These are phyloP conservation scores for Drosophila monieri DNA, from an alignment of 2,888 invertebrate species.

Conservation along the genomic window DNA sequence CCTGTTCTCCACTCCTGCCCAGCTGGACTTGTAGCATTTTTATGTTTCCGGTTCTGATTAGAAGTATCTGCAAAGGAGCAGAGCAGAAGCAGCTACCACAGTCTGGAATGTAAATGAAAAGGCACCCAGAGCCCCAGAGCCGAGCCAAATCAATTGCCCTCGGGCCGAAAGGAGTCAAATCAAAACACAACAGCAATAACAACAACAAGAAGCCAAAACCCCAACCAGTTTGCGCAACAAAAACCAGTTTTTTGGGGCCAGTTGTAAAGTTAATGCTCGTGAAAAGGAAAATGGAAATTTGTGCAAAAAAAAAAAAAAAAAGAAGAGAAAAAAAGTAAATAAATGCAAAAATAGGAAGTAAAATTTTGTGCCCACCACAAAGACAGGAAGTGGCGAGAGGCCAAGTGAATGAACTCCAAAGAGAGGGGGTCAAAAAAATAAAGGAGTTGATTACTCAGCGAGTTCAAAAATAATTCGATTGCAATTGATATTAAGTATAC, in stretches of 20 bases:
- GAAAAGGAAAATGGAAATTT: slow-evolving; percentile 58
- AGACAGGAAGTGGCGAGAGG: slow-evolving; percentile 69
- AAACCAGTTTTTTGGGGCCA: slow-evolving; percentile 62
- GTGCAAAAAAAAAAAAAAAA: background rate
- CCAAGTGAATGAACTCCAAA: slow-evolving; percentile 24
- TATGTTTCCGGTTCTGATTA: slow-evolving; percentile 79
- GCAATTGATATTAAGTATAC: slow-evolving; percentile 64
- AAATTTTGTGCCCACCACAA: slow-evolving; percentile 55
- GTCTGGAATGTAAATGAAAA: slow-evolving; percentile 73
- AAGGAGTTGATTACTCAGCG: slow-evolving; percentile 30
- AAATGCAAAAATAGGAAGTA: slow-evolving; percentile 64
- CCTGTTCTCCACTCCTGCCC: slow-evolving; percentile 25
- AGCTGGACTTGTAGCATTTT: slow-evolving; percentile 55
- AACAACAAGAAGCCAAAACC: slow-evolving; percentile 25
- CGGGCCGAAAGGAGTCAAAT: slow-evolving; percentile 57
- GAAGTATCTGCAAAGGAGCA: slow-evolving; percentile 32
- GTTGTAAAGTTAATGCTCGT: slow-evolving; percentile 31
- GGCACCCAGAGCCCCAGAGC: slow-evolving; percentile 5
- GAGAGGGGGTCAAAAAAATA: background rate
- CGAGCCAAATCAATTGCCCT: slow-evolving; percentile 63
- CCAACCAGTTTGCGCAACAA: slow-evolving; percentile 69
- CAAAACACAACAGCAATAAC: slow-evolving; percentile 49
- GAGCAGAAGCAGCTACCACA: slow-evolving; percentile 20
- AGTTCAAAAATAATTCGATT: slow-evolving; percentile 21
- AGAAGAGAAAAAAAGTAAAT: background rate